phyloP scores from a whole-genome alignment of 2,888 invertebrate species.

The Cerastis rubricosa region DNA sequence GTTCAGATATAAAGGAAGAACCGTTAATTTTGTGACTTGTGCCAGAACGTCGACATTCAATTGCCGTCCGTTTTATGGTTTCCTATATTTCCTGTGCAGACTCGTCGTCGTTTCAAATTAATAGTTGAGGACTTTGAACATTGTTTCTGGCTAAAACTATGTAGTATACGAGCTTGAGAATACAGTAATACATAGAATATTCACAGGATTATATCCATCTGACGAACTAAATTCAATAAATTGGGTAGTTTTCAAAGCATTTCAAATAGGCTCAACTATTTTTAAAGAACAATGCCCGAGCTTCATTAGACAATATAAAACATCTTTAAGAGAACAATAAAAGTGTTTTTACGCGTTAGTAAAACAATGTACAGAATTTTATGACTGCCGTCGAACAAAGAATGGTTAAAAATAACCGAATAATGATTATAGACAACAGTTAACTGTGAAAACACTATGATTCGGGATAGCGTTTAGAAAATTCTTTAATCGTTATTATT shows the following conservation, averaged over 20 bases:
- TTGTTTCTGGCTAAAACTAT: slow-evolving; percentile 39
- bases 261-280: slow-evolving; percentile 68
- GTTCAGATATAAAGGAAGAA: slow-evolving; percentile 25
- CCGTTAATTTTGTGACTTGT: slow-evolving; percentile 36
- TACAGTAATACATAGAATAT: slow-evolving; percentile 18
- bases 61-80: slow-evolving; percentile 48
- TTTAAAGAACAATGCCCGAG: slow-evolving; percentile 74
- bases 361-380: slow-evolving; percentile 82
- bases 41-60: slow-evolving; percentile 49
- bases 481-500: slow-evolving; percentile 66
- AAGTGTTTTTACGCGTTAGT: slow-evolving; percentile 79
- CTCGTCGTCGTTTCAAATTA: slow-evolving; percentile 42
- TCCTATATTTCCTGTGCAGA: slow-evolving; percentile 37
- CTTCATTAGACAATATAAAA: slow-evolving; percentile 80
- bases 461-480: slow-evolving; percentile 51
- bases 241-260: slow-evolving; percentile 57
- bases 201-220: slow-evolving; percentile 12
- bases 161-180: slow-evolving; percentile 5
- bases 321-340: slow-evolving; percentile 87
- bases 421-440: slow-evolving; percentile 75
- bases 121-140: slow-evolving; percentile 38
- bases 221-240: slow-evolving; percentile 46
- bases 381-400: slow-evolving; percentile 79
- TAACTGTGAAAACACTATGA: slow-evolving; percentile 74
- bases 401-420: slow-evolving; percentile 80